Evolutionary conservation across 1,140 invertebrate species (phyloP).

Genomic region (Aphaenogaster ashmeadi): DNA sequence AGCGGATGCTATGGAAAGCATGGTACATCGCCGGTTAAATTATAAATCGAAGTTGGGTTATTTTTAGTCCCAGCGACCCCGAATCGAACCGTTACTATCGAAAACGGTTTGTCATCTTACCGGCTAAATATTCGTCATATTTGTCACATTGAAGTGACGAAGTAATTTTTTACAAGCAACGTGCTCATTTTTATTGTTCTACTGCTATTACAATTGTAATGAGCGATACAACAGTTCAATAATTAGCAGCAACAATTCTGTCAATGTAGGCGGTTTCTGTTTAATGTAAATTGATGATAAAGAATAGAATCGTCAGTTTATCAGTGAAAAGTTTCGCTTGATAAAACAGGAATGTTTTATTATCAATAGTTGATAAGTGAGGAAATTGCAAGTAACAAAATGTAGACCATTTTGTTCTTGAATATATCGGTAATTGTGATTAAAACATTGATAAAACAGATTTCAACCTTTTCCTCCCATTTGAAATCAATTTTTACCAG

Average conservation of each 20-base stretch:
- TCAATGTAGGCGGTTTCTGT: background rate
- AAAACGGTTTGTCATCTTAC: background rate
- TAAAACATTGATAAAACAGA: background rate
- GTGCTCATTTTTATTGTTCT: background rate
- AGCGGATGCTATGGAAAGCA: background rate
- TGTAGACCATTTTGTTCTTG: background rate
- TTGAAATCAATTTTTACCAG: background rate
- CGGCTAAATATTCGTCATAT: background rate
- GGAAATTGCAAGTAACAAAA: background rate
- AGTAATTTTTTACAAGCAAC: background rate
- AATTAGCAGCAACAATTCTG: background rate
- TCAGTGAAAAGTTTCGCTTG: background rate
- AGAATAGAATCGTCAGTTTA: background rate
- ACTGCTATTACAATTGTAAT: background rate
- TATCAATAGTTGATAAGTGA: background rate
- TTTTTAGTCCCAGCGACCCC: background rate
- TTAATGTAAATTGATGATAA: conserved; percentile 8
- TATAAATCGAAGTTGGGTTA: background rate
- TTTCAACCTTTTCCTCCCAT: background rate
- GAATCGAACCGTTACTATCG: background rate
- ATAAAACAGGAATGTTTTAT: background rate
- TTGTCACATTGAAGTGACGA: background rate
- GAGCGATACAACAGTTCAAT: background rate
- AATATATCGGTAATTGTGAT: background rate
- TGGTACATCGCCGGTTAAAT: background rate